Conservation (phyloP, 2,113 vertebrate species). For the Chlamydotis undulata region DNA sequence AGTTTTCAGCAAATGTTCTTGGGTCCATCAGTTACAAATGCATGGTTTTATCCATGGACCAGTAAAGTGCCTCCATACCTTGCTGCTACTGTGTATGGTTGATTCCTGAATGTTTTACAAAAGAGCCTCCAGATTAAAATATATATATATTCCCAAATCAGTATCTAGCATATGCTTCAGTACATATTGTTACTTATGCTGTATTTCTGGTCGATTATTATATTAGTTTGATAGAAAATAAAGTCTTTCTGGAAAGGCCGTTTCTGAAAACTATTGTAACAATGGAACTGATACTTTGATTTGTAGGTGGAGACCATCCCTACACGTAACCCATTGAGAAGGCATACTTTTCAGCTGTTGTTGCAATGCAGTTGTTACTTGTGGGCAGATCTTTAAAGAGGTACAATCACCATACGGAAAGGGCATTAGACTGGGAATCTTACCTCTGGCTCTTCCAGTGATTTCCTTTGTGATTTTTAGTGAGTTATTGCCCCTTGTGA, state of each 20-base stretch:
- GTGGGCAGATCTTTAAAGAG: background rate
- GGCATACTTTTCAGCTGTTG: background rate
- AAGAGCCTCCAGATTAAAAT: background rate
- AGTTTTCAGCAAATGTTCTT: conserved; percentile 49
- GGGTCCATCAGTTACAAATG: conserved; percentile 42
- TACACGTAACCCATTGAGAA: background rate
- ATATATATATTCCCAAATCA: background rate
- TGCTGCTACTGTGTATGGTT: background rate
- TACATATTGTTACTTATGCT: background rate
- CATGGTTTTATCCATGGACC: background rate
- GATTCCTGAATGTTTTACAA: conserved; percentile 2
- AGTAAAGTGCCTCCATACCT: background rate
- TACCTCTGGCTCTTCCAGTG: background rate
- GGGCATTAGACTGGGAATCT: background rate
- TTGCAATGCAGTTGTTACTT: background rate
- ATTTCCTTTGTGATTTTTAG: background rate
- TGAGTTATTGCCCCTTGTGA: background rate
- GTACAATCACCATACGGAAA: background rate
- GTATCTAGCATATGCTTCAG: background rate
- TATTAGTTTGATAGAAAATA: background rate
- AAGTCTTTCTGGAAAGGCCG: background rate
- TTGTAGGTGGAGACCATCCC: background rate
- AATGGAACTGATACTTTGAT: background rate
- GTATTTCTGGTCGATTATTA: background rate
- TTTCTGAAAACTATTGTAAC: background rate